phyloP scores from a whole-genome alignment of 2,888 invertebrate species.

The Drosophila leonis region DNA sequence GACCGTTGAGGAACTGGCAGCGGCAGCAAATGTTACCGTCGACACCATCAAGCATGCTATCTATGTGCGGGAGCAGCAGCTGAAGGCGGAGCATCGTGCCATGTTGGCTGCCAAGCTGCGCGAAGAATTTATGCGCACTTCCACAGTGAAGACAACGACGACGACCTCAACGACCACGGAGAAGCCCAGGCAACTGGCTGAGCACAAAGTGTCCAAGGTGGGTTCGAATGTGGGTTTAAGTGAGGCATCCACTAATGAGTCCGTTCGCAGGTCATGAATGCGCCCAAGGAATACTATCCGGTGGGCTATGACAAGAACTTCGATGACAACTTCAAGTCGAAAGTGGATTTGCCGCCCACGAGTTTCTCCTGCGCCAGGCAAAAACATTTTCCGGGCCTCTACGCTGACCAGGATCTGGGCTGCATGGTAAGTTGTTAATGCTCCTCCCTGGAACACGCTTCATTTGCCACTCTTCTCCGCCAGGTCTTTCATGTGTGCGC shows the following conservation, averaged over 20 bases:
- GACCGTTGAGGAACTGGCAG: conserved; percentile 87
- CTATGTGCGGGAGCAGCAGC: conserved; percentile 89
- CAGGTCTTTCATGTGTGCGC: conserved; percentile 97
- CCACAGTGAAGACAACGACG: conserved; percentile 85
- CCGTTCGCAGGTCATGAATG: conserved; percentile 92
- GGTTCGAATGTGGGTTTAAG: background rate
- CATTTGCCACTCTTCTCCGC: background rate
- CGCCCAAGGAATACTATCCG: conserved; percentile 95
- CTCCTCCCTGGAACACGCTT: too few species aligned
- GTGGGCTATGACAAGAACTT: conserved; percentile 95
- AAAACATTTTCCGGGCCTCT: conserved; percentile 95
- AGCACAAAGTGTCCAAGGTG: conserved; percentile 81
- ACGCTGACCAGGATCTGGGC: conserved; percentile 94
- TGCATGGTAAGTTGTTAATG: conserved; percentile 90
- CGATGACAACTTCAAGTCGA: conserved; percentile 94
- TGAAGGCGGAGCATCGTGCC: conserved; percentile 87
- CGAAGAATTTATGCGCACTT: conserved; percentile 85
- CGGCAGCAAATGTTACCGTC: conserved; percentile 92
- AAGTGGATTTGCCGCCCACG: conserved; percentile 93
- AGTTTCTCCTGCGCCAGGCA: conserved; percentile 94
- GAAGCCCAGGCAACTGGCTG: conserved; percentile 60
- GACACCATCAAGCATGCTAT: conserved; percentile 92
- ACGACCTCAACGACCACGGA: conserved; percentile 85
- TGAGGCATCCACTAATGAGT: background rate
- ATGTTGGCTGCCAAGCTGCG: conserved; percentile 77